Conservation (phyloP, 92 coral and sea anemone species). For the Epizoanthus scotinus region DNA sequence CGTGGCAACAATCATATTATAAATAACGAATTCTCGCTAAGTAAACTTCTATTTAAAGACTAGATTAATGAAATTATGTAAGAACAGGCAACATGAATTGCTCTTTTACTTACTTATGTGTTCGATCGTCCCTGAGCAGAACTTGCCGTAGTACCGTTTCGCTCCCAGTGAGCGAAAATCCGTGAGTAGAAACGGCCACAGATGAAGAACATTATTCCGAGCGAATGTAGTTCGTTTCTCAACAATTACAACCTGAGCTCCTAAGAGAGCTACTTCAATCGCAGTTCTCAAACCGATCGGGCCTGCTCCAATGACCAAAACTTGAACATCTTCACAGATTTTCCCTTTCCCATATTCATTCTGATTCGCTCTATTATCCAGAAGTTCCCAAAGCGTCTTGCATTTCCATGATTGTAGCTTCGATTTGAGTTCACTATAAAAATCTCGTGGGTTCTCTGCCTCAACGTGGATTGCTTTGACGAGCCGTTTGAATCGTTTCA, state of each 20-base stretch:
- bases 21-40: slow-evolving; percentile 15
- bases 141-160: slow-evolving; percentile 91
- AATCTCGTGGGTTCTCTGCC: slow-evolving; percentile 80
- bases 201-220: slow-evolving; percentile 91
- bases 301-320: slow-evolving; percentile 88
- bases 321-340: slow-evolving; percentile 88
- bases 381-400: slow-evolving; percentile 88
- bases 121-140: slow-evolving; percentile 93
- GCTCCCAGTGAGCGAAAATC: slow-evolving; percentile 99
- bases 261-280: slow-evolving; percentile 89
- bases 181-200: slow-evolving; percentile 92
- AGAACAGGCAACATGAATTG: not conserved
- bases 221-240: slow-evolving; percentile 85
- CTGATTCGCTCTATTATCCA: slow-evolving; percentile 87
- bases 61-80: not conserved
- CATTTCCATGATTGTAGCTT: slow-evolving; percentile 96
- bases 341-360: slow-evolving; percentile 89
- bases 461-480: slow-evolving; percentile 69
- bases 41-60: slow-evolving; percentile 1
- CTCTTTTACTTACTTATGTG: slow-evolving; percentile 86
- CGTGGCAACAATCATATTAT: slow-evolving; percentile 4
- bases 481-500: slow-evolving; percentile 80
- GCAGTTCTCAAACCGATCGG: slow-evolving; percentile 95
- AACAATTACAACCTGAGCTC: slow-evolving; percentile 88
- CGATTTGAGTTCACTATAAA: slow-evolving; percentile 72